These are phyloP conservation scores for Psittacula echo DNA, from an alignment of 2,797 vertebrate genomes.

Conservation along the genomic window DNA sequence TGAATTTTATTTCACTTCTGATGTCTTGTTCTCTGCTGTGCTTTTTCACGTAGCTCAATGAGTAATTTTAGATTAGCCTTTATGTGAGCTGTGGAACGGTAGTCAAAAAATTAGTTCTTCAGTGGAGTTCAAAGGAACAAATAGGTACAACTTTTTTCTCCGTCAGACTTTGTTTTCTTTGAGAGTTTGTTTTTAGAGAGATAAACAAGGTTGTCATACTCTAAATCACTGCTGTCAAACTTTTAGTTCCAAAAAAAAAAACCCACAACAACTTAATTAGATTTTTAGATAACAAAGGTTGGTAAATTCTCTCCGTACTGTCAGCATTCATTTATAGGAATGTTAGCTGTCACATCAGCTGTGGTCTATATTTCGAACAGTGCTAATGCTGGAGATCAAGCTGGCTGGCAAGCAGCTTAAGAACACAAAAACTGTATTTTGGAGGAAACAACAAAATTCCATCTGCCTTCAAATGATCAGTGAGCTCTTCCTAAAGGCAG, in stretches of 20 bases:
- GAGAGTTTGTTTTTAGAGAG: background rate
- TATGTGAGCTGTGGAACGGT: background rate
- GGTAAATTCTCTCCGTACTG: background rate
- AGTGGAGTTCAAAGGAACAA: background rate
- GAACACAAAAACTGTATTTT: background rate
- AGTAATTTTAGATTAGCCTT: background rate
- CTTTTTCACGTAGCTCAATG: background rate
- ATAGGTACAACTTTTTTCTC: background rate
- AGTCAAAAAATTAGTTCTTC: background rate
- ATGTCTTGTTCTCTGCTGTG: background rate
- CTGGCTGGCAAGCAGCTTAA: background rate
- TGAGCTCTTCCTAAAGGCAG: conserved; percentile 13
- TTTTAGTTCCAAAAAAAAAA: background rate
- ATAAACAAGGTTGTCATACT: background rate
- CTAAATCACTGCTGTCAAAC: background rate
- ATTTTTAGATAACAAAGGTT: background rate
- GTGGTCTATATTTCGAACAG: background rate
- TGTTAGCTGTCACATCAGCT: background rate
- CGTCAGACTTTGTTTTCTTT: background rate
- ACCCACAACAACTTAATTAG: background rate
- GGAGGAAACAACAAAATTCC: background rate
- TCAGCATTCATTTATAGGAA: background rate
- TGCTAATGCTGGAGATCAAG: background rate
- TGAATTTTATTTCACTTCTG: background rate
- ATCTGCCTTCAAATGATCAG: background rate